A percentile compares a stretch with the other conserved stretches of the same genome.
These are phyloP conservation scores for Eunapius fragilis DNA, from an alignment of 37 sponge, comb jelly and placozoan species.

Conservation along the genomic window DNA sequence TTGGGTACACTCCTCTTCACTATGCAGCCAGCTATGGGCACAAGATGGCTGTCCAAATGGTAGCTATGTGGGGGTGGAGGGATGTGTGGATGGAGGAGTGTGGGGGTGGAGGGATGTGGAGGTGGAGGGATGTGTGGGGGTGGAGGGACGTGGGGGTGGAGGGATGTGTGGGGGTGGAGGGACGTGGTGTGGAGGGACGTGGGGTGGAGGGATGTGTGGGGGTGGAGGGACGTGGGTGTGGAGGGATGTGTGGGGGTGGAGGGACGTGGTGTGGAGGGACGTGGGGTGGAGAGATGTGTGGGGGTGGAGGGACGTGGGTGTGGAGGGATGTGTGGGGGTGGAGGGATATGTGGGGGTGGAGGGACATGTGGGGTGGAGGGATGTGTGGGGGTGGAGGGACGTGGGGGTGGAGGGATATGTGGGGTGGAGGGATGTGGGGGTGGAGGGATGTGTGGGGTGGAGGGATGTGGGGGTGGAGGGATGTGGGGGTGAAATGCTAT, in stretches of 20 bases:
- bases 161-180: no score
- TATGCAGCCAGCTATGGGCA: constrained; percentile 84
- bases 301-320: background rate
- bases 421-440: constrained; percentile 1
- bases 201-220: no score
- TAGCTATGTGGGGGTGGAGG: background rate
- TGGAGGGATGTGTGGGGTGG: no score
- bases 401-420: background rate
- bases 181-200: no score
- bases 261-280: background rate
- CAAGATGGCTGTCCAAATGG: constrained; percentile 82
- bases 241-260: no score
- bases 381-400: no score
- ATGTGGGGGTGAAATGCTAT: no score
- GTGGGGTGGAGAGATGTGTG: background rate
- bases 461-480: background rate
- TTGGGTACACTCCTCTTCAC: constrained; percentile 77
- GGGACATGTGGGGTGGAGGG: background rate
- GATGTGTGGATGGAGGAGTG: background rate
- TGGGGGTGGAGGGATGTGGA: background rate
- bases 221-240: background rate
- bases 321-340: background rate
- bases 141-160: background rate
- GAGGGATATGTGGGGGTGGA: background rate
- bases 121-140: background rate